Conservation (phyloP, 1,140 invertebrate species). For the Zaprionus lachaisei region DNA sequence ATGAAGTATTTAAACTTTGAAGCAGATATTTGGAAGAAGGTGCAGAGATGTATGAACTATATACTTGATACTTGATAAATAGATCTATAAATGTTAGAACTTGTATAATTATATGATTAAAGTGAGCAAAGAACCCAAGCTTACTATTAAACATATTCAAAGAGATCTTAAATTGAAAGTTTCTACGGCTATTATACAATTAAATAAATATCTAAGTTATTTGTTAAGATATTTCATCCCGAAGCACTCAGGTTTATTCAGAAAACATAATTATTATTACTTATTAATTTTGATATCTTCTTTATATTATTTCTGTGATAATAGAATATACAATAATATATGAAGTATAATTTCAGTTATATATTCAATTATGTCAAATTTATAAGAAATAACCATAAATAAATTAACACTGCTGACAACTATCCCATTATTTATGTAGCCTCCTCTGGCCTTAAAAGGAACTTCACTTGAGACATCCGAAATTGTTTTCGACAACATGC, state of each 20-base stretch:
- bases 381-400: neutral
- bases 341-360: neutral
- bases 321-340: neutral
- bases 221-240: neutral
- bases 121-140: no score
- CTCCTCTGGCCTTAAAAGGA: neutral
- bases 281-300: neutral
- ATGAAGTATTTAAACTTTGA: neutral
- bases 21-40: no score
- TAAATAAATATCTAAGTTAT: neutral
- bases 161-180: no score
- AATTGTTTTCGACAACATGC: conserved; percentile 7
- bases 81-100: no score
- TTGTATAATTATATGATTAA: no score
- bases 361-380: neutral
- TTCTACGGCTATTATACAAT: no score
- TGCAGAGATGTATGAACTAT: no score
- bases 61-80: no score
- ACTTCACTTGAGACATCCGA: neutral
- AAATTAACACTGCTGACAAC: conserved; percentile 1
- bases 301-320: no score
- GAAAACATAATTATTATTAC: neutral
- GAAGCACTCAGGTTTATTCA: neutral
- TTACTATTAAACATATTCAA: no score
- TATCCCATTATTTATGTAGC: conserved; percentile 10